Conservation (phyloP, 2,113 vertebrate genomes). For the Tiliqua scincoides region DNA sequence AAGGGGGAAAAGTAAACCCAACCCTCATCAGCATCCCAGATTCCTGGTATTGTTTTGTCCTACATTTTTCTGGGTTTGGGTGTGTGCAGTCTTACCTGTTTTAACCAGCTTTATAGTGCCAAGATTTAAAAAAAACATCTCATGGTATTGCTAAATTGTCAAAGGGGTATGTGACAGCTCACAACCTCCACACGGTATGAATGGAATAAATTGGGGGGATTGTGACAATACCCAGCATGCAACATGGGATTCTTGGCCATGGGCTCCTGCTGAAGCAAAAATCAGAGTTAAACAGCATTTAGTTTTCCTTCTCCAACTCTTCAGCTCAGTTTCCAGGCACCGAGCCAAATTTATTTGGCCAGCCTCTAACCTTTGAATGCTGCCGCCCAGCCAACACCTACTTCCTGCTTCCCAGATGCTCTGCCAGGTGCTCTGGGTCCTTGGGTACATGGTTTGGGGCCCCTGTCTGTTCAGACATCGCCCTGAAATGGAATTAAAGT, state of each 20-base stretch:
- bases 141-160: constrained; percentile 44
- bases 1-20: constrained; percentile 27
- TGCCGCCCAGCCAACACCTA: not conserved
- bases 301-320: not conserved
- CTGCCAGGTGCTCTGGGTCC: not conserved
- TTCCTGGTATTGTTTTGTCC: constrained; percentile 11
- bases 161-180: constrained; percentile 18
- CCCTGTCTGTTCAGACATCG: not conserved
- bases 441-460: no score
- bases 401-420: not conserved
- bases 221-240: not conserved
- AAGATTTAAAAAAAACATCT: rapidly evolving
- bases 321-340: not conserved
- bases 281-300: not conserved
- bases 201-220: not conserved
- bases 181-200: rapidly evolving
- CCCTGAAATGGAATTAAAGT: not conserved
- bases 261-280: no score
- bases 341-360: not conserved
- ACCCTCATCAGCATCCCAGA: not conserved
- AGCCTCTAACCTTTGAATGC: not conserved
- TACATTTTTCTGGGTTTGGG: constrained; percentile 43
- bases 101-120: not conserved
- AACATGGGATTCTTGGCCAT: no score
- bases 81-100: constrained; percentile 36